Base-by-base conservation (phyloP, 2,113 vertebrate species). In the Triplophysa rosa region DNA sequence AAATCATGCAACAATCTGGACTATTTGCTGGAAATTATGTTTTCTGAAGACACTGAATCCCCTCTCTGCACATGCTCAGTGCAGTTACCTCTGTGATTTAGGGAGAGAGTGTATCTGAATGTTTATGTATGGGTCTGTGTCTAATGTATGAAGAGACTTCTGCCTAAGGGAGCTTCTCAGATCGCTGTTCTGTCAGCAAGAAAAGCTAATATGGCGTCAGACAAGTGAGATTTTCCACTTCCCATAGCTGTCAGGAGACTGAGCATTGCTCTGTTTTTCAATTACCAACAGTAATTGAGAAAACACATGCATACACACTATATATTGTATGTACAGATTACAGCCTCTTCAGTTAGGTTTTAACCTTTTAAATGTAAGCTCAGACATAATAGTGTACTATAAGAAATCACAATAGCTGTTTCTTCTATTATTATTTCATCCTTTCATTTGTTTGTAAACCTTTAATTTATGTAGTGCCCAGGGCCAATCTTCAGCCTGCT, bases 401-500 rank as follows among this genome's bases (percentile, higher is more conserved):
- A 79, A 71, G 21, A 76, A 19, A 54, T 66, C 10, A 37, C 33
- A n/a, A 54, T 68, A 79, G 42, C 76, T 82, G 56, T 83, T 75
- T 62, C 61, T 47, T 10, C 56, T 24, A 40, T 63, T 29, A 49
- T 78, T 54, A 62, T 67, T 61, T 49, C 26, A 40, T 42, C 2
- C 13, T 47, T 24, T 56, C 52, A 59, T 10, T 64, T 21, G 8
- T 23, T 70, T 37, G 21, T 54, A 17, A 79, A 77, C 33, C 21
- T 40, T 66, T 13, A 68, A 82, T 80, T n/a, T 73, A 17, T 29
- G 45, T 8, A 69, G 77, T 81, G 83, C 75, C 64, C 66, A 80
- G 63, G 56, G 85, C 84, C 47, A 80, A 83, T 67, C 68, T 69
- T 77, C 49, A 56, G 70, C 45, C 73, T 80, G 16, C 71, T 29